Percentiles rank a stretch among this genome's conserved stretches.
Evolutionary conservation across 2,113 vertebrate genomes (phyloP).

Genomic region (Amphiprion ocellaris): DNA sequence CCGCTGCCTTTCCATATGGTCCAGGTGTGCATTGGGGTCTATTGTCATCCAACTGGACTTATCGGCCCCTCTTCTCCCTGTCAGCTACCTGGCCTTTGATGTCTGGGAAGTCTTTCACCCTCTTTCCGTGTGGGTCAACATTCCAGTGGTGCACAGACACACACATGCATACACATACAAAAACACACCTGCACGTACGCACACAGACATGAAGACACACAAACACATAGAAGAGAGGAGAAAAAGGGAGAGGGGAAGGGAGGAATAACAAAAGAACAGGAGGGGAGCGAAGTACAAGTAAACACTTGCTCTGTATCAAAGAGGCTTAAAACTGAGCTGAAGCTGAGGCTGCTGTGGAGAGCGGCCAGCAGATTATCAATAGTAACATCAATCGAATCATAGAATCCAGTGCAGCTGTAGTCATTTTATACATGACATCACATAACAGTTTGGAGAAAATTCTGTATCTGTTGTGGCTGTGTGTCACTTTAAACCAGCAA

Average conservation of each 20-base stretch:
- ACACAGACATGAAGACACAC: constrained; percentile 45
- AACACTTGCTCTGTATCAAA: constrained; percentile 75
- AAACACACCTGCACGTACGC: constrained; percentile 64
- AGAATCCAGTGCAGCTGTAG: not conserved
- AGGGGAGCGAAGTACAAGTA: constrained; percentile 76
- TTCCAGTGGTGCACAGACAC: constrained; percentile 61
- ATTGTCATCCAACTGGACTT: constrained; percentile 86
- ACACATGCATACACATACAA: constrained; percentile 19
- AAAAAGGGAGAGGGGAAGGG: constrained; percentile 53
- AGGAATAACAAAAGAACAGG: constrained; percentile 76
- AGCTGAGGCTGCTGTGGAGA: constrained; percentile 18
- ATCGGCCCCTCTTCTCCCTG: constrained; percentile 76
- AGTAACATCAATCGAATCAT: not conserved
- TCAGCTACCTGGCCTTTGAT: constrained; percentile 85
- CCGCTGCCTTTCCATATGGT: constrained; percentile 79
- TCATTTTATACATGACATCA: not conserved
- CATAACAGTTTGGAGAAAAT: not conserved
- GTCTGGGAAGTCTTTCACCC: constrained; percentile 82
- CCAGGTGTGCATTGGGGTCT: constrained; percentile 87
- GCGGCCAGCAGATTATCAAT: not conserved
- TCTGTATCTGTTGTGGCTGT: not conserved
- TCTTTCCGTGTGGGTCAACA: constrained; percentile 77
- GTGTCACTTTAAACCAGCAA: not conserved
- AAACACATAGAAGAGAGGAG: constrained; percentile 50
- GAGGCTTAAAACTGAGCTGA: constrained; percentile 41